Base-by-base conservation (phyloP, 2,797 vertebrate genomes). In the Delichon dasypus region DNA sequence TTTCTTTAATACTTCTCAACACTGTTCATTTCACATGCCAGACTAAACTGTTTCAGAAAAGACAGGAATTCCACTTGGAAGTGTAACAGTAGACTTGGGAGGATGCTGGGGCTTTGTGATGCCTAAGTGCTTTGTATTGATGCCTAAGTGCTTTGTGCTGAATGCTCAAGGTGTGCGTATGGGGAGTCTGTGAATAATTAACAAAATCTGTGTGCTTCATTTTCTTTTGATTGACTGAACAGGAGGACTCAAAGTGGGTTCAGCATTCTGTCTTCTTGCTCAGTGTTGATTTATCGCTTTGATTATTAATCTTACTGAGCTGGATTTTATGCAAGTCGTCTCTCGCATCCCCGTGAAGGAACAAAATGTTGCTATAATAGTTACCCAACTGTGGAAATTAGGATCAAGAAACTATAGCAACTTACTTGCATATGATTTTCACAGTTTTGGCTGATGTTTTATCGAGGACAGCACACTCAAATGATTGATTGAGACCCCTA, bases 391-490 rank as follows among this genome's bases (percentile, higher is more conserved):
- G 94, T 94, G 88, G 93, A 81, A 94, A 82, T 71, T 38, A 74
- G 74, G 93, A 95, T 96, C 88, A 95, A 84, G 89, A 88, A 94
- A 92, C 1, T 23, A 60, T 62, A 79, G 53, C 90, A 82, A 45
- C 90, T 88, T 70, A 10, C 70, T 82, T 87, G 85, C 80, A 87
- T 76, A 47, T 93, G 93, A 91, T 95, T 95, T 94, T 95, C 90
- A 92, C 93, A 94, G 93, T 89, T 96, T 96, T 93, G 64, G 67
- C 67, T 91, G 77, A 86, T 95, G 70, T 81, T 94, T 72, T 91
- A 85, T 92, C 71, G 25, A 92, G 91, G 95, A 96, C 88, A 66
- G 67, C 27, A 68, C 20, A 23, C 80, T 93, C 70, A 34, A 51
- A n/a, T 81, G 88, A 57, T 68, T 88, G 85, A 91, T 45, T 1